phyloP scores from a whole-genome alignment of 2,888 invertebrate species.

The Corbicula japonica region DNA sequence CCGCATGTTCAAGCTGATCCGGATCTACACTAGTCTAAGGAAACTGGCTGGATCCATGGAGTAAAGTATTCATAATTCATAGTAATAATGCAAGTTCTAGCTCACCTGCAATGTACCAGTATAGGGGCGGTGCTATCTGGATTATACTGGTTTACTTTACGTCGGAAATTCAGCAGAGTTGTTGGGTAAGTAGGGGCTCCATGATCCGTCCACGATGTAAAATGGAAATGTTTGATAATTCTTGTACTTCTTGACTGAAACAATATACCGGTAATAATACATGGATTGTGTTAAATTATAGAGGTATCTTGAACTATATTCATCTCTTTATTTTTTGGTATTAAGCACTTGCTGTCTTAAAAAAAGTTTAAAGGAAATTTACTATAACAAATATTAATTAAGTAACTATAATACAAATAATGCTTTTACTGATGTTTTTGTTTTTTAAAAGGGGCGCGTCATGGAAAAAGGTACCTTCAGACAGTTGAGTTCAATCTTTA shows the following conservation, averaged over 20 bases:
- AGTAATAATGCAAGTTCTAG: background rate
- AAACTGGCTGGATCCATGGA: background rate
- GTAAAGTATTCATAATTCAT: background rate
- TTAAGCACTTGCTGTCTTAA: no score
- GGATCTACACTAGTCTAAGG: background rate
- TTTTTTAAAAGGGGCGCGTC: no score
- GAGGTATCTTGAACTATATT: no score
- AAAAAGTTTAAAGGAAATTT: no score
- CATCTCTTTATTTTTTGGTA: no score
- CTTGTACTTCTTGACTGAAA: conserved; percentile 75
- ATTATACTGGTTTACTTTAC: conserved; percentile 80
- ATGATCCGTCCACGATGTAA: conserved; percentile 83
- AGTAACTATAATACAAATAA: no score
- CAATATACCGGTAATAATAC: no score
- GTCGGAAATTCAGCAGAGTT: conserved; percentile 79
- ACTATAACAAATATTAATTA: no score
- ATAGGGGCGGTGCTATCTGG: conserved; percentile 79
- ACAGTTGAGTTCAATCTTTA: no score
- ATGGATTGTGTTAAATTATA: no score
- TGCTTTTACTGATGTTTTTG: no score
- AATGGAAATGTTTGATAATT: conserved; percentile 83
- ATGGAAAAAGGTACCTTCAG: no score
- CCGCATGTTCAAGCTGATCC: background rate
- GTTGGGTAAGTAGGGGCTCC: conserved; percentile 82
- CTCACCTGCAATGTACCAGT: conserved; percentile 82